These are phyloP conservation scores for Lepidurus packardi DNA, from an alignment of 1,140 invertebrate genomes.

Conservation along the genomic window DNA sequence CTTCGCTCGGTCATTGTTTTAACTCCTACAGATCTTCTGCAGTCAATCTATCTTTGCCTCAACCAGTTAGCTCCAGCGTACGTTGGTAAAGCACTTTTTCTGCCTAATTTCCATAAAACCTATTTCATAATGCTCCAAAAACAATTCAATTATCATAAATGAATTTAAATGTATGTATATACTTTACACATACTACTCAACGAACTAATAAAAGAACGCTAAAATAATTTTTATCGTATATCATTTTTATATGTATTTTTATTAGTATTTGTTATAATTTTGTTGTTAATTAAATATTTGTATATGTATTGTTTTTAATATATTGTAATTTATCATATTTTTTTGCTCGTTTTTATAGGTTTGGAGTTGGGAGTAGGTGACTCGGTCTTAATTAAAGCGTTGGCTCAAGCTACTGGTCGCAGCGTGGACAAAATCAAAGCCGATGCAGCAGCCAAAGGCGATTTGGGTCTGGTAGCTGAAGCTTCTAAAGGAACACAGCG, in stretches of 20 bases:
- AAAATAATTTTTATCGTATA: too few relatives aligned
- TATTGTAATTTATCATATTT: background rate
- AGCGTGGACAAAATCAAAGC: conserved; percentile 77
- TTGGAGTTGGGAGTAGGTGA: conserved; percentile 90
- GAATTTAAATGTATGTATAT: too few relatives aligned
- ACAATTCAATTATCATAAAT: too few relatives aligned
- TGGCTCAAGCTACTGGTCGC: conserved; percentile 86
- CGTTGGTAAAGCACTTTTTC: conserved; percentile 55
- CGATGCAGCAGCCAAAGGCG: conserved; percentile 72
- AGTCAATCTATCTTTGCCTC: conserved; percentile 88
- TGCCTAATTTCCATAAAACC: too few relatives aligned
- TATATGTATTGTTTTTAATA: too few relatives aligned
- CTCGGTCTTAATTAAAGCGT: conserved; percentile 85
- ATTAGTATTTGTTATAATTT: too few relatives aligned
- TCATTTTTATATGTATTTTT: too few relatives aligned
- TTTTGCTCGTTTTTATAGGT: conserved; percentile 53
- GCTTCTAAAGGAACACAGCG: conserved; percentile 79
- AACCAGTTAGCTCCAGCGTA: conserved; percentile 94
- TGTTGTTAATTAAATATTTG: too few relatives aligned
- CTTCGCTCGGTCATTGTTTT: conserved; percentile 85
- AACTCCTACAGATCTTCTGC: conserved; percentile 78
- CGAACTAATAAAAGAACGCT: too few relatives aligned
- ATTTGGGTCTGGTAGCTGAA: conserved; percentile 91
- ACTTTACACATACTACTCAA: too few relatives aligned
- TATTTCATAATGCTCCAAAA: too few relatives aligned